Percentiles rank a stretch among this genome's conserved stretches.
Evolutionary conservation across 2,888 invertebrate genomes (phyloP).

Genomic region (Xanthorhoe designata): DNA sequence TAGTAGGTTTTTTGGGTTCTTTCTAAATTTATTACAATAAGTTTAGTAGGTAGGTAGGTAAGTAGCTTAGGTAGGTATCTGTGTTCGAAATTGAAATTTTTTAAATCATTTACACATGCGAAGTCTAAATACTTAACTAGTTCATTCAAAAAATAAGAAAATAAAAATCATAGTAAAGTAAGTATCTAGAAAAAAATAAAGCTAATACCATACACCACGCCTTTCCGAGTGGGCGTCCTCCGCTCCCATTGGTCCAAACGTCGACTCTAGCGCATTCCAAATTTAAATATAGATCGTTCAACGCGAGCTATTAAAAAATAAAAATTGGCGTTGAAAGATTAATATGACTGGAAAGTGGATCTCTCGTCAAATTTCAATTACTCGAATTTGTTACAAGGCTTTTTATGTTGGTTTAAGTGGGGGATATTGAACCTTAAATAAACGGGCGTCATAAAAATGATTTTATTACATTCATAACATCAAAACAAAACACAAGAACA

Average conservation of each 20-base stretch:
- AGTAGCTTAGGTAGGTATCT: too few species aligned
- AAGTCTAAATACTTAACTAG: neutral
- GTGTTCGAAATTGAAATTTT: too few species aligned
- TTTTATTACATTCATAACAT: too few species aligned
- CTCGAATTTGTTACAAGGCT: neutral
- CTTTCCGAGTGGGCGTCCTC: slow-evolving; percentile 42
- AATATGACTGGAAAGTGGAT: slow-evolving; percentile 43
- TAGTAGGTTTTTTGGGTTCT: too few species aligned
- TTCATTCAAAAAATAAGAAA: neutral
- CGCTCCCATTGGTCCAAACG: slow-evolving; percentile 44
- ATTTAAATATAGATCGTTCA: slow-evolving; percentile 42
- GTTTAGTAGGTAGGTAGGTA: too few species aligned
- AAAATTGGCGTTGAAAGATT: slow-evolving; percentile 28
- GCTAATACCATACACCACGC: slow-evolving; percentile 40
- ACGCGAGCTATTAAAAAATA: slow-evolving; percentile 48
- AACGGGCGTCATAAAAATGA: too few species aligned
- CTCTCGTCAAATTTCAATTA: slow-evolving; percentile 52
- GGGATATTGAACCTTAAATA: too few species aligned
- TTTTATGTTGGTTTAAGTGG: neutral
- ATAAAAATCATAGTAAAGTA: neutral
- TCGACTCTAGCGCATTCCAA: slow-evolving; percentile 48
- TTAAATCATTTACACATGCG: too few species aligned
- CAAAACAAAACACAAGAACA: too few species aligned
- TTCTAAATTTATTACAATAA: too few species aligned
- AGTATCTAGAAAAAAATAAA: slow-evolving; percentile 19